A percentile compares a stretch with the other conserved stretches of the same genome.
These are phyloP conservation scores for Aeoliscus strigatus DNA, from an alignment of 2,797 vertebrate genomes.

Conservation along the genomic window DNA sequence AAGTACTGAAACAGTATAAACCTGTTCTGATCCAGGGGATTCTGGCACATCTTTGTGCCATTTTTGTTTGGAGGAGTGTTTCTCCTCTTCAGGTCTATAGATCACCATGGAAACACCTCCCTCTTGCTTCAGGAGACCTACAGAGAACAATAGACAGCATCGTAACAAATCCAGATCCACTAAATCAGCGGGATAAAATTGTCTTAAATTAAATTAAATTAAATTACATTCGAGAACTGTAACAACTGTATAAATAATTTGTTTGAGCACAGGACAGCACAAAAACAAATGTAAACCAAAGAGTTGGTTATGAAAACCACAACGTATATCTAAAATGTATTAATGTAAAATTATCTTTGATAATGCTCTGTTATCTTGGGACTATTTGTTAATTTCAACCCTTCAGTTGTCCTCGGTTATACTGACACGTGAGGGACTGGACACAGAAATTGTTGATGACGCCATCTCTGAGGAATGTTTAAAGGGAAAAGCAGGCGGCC, in stretches of 20 bases:
- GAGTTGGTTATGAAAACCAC: no score
- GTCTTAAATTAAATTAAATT: no score
- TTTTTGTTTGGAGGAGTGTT: background rate
- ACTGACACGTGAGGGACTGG: slow-evolving; percentile 33
- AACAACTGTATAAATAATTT: no score
- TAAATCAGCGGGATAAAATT: background rate
- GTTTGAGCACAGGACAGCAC: no score
- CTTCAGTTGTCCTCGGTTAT: slow-evolving; percentile 16
- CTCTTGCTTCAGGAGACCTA: background rate
- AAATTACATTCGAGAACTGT: no score
- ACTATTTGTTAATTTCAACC: no score
- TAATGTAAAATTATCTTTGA: no score
- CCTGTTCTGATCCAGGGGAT: background rate
- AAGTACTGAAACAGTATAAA: background rate
- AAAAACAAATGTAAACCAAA: no score
- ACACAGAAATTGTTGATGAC: slow-evolving; percentile 29
- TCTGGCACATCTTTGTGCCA: background rate
- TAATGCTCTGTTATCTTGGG: no score
- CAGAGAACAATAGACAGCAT: slow-evolving; percentile 11
- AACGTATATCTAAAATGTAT: no score
- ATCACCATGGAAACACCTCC: slow-evolving; percentile 30
- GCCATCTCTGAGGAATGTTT: slow-evolving; percentile 48
- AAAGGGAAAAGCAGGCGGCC: slow-evolving; percentile 24
- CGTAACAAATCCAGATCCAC: background rate
- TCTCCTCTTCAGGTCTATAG: slow-evolving; percentile 1